Percentiles rank a stretch among this genome's conserved stretches.
Conservation (phyloP, 2,113 vertebrate species). For the Grantiella picta region DNA sequence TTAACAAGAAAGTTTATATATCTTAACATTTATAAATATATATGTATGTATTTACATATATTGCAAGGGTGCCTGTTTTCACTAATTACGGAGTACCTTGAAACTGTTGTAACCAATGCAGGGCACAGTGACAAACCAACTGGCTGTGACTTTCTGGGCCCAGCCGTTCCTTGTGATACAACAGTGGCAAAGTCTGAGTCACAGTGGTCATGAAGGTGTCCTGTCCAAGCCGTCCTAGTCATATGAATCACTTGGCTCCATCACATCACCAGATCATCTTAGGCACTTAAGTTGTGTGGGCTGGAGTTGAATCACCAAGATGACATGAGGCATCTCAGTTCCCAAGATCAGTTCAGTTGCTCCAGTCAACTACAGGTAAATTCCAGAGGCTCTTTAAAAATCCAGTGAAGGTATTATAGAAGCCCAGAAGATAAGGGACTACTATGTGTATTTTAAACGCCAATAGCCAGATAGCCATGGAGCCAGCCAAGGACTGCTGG, state of each 20-base stretch:
- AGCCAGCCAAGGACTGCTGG: background rate
- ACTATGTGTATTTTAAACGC: background rate
- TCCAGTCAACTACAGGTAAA: background rate
- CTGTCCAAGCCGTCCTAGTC: background rate
- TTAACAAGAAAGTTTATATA: background rate
- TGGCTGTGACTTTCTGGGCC: background rate
- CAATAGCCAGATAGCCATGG: background rate
- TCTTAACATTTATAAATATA: background rate
- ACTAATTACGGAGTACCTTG: background rate
- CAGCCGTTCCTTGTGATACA: background rate
- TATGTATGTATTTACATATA: background rate
- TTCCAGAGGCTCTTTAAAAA: background rate
- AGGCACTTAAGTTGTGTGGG: background rate
- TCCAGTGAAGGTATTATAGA: background rate
- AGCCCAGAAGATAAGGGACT: background rate
- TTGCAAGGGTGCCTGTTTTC: background rate
- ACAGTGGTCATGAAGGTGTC: background rate
- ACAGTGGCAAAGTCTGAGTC: background rate
- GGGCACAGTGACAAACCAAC: background rate
- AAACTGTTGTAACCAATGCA: background rate
- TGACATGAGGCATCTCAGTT: background rate
- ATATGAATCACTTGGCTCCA: background rate
- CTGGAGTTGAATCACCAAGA: slow-evolving; percentile 21
- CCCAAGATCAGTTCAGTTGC: background rate
- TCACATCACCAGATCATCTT: background rate